phyloP scores from a whole-genome alignment of 2,888 invertebrate species.

The Acleris cristana region DNA sequence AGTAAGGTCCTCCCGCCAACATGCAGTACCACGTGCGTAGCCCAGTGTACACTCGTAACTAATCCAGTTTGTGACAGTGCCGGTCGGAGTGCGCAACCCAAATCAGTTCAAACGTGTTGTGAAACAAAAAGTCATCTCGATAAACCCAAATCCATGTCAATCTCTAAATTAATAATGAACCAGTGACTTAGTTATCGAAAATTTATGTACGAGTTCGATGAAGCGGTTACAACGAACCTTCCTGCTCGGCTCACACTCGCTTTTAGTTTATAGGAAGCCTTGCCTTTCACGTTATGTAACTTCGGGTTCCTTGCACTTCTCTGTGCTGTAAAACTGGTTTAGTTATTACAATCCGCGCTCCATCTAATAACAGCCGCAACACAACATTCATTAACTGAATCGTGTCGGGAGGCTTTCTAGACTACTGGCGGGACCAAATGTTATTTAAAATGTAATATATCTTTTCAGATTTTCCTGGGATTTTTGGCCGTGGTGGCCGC shows the following conservation, averaged over 20 bases:
- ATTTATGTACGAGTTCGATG: conserved; percentile 54
- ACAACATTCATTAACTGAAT: conserved; percentile 14
- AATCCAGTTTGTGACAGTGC: conserved; percentile 43
- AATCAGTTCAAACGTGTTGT: conserved; percentile 28
- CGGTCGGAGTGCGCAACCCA: conserved; percentile 46
- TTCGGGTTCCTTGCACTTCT: conserved; percentile 51
- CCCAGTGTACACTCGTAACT: conserved; percentile 26
- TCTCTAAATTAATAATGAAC: conserved; percentile 27
- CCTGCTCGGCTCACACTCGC: conserved; percentile 49
- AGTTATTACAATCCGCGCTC: conserved; percentile 29
- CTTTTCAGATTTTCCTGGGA: conserved; percentile 76
- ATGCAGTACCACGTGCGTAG: conserved; percentile 81
- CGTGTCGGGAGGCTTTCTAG: conserved; percentile 34
- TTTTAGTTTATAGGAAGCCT: conserved; percentile 58
- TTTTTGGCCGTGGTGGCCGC: conserved; percentile 74
- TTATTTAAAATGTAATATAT: conserved; percentile 23
- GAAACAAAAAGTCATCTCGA: conserved; percentile 35
- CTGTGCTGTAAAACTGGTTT: conserved; percentile 55
- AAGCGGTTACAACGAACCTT: conserved; percentile 54
- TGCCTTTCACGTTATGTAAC: conserved; percentile 65
- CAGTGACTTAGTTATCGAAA: conserved; percentile 41
- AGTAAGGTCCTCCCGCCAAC: conserved; percentile 61
- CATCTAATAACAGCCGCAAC: conserved; percentile 10
- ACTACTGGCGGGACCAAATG: neutral
- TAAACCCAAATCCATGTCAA: conserved; percentile 25